These are phyloP conservation scores for Peromyscus aztecus DNA, from an alignment of 2,797 vertebrate species.

Conservation along the genomic window DNA sequence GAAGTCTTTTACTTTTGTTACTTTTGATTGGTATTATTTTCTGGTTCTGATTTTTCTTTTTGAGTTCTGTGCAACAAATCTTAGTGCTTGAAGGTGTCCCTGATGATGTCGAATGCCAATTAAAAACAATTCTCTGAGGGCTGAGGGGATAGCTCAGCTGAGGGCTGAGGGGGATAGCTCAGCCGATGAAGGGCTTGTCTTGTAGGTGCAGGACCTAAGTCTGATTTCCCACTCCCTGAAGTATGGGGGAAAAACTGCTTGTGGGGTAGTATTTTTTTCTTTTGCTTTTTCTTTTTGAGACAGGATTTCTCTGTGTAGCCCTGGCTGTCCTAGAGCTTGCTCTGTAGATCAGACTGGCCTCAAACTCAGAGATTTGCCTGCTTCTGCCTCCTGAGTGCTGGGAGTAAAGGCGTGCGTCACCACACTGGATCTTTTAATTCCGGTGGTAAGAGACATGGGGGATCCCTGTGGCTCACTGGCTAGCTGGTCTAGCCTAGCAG, in stretches of 20 bases:
- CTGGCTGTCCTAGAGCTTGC: not conserved
- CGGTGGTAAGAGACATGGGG: not conserved
- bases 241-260: not conserved
- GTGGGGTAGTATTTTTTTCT: too few species aligned
- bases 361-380: not conserved
- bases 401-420: too few species aligned
- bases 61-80: not conserved
- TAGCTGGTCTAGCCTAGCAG: not conserved
- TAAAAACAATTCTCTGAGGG: not conserved
- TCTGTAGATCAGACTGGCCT: not conserved
- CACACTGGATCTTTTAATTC: not conserved
- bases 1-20: not conserved
- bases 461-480: not conserved
- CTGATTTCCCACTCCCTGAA: not conserved
- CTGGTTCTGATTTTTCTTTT: accelerated
- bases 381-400: not conserved
- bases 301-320: not conserved
- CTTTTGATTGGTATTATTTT: not conserved
- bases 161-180: not conserved
- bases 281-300: too few species aligned
- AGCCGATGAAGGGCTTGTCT: not conserved
- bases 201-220: not conserved
- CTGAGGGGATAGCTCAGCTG: not conserved
- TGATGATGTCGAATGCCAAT: not conserved
- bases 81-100: too few species aligned